phyloP scores from a whole-genome alignment of 2,888 invertebrate genomes.

The Amitus sp. region DNA sequence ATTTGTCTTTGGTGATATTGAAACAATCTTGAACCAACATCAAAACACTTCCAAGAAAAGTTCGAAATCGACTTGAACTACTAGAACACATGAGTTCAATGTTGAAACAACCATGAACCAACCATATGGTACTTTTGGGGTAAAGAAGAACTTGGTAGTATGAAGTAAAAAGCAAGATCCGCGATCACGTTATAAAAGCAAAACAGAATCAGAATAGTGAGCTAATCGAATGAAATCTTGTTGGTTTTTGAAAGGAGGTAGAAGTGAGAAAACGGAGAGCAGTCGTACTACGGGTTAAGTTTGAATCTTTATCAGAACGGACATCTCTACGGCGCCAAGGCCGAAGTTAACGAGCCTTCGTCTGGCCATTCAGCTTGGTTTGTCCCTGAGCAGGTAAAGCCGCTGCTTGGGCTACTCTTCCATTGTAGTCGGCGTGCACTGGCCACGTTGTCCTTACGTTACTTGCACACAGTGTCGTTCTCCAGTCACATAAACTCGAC shows the following conservation, averaged over 20 bases:
- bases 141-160: no score
- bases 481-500: constrained; percentile 27
- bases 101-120: no score
- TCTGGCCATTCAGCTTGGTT: constrained; percentile 41
- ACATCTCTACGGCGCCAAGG: constrained; percentile 58
- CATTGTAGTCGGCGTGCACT: constrained; percentile 30
- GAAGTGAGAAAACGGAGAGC: constrained; percentile 27
- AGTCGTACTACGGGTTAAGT: constrained; percentile 36
- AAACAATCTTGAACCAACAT: no score
- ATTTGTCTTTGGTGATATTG: no score
- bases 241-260: constrained; percentile 29
- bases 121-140: no score
- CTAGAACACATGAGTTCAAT: no score
- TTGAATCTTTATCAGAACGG: constrained; percentile 53
- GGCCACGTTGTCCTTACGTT: constrained; percentile 23
- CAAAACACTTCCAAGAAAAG: no score
- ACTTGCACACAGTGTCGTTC: constrained; percentile 14
- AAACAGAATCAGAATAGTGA: constrained; percentile 25
- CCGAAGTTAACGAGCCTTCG: constrained; percentile 57
- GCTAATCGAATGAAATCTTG: constrained; percentile 40
- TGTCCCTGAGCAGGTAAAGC: constrained; percentile 12
- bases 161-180: background rate
- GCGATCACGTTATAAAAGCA: background rate
- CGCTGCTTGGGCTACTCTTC: constrained; percentile 1
- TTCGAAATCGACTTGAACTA: no score